phyloP scores from a whole-genome alignment of 2,113 vertebrate genomes.

The Labeo rohita region DNA sequence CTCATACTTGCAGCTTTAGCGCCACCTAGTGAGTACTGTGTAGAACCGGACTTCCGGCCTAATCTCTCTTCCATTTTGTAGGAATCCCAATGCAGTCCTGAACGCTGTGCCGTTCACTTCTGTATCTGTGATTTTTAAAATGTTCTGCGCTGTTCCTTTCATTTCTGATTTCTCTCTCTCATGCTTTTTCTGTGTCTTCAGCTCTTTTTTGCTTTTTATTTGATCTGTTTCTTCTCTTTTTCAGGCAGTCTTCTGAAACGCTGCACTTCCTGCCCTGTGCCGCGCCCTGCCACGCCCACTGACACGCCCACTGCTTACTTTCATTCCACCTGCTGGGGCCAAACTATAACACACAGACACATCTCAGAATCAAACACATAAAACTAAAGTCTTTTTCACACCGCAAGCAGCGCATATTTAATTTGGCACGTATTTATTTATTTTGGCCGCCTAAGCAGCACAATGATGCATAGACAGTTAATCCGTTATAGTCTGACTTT shows the following conservation, averaged over 20 bases:
- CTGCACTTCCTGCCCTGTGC: conserved; percentile 86
- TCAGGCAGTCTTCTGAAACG: conserved; percentile 82
- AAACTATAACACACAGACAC: conserved; percentile 30
- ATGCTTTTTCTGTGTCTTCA: conserved; percentile 39
- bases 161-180: conserved; percentile 1
- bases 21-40: conserved; percentile 64
- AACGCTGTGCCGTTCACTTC: background rate
- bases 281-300: conserved; percentile 83
- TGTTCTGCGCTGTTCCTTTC: conserved; percentile 21
- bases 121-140: conserved; percentile 52
- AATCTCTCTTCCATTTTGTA: conserved; percentile 14
- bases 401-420: background rate
- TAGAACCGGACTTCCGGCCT: conserved; percentile 18
- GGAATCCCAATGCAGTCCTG: background rate
- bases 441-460: background rate
- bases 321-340: conserved; percentile 91
- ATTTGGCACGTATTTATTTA: background rate
- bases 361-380: conserved; percentile 1
- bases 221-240: conserved; percentile 82
- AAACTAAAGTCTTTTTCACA: conserved; percentile 25
- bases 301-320: conserved; percentile 83
- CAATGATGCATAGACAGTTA: background rate
- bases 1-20: conserved; percentile 49
- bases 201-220: conserved; percentile 67
- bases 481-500: background rate